Percentiles rank a stretch among this genome's conserved stretches.
These are phyloP conservation scores for Aspidiotus rigidus DNA, from an alignment of 2,888 invertebrate genomes.

Conservation along the genomic window DNA sequence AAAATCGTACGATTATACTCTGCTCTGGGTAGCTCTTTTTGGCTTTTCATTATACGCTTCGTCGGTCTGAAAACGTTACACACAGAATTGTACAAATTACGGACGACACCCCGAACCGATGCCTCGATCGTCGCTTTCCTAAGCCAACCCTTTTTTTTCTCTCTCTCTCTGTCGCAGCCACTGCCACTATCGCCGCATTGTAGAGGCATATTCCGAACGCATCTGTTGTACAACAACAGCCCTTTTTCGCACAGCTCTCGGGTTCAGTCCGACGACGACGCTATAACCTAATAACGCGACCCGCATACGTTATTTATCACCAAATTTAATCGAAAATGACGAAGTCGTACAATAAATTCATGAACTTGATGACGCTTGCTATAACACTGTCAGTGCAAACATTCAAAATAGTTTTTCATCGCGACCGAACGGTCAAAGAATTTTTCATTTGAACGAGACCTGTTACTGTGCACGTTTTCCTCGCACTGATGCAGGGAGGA, in stretches of 20 bases:
- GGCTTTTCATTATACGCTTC: slow-evolving; percentile 20
- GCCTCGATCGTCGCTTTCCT: slow-evolving; percentile 4
- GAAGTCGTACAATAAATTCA: slow-evolving; percentile 11
- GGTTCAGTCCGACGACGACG: background rate
- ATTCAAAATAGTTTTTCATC: background rate
- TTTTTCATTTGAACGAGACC: no score
- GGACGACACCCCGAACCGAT: slow-evolving; percentile 13
- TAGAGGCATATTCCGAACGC: slow-evolving; percentile 1
- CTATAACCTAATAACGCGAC: slow-evolving; percentile 14
- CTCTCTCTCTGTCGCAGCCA: slow-evolving; percentile 4
- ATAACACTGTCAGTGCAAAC: background rate
- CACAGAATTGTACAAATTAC: slow-evolving; percentile 13
- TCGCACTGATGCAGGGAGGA: no score
- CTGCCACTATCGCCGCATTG: background rate
- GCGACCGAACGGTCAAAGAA: background rate
- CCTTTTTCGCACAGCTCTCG: background rate
- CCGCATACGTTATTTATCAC: slow-evolving; percentile 13
- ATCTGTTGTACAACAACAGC: slow-evolving; percentile 6
- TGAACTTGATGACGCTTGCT: slow-evolving; percentile 9
- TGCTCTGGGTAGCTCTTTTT: slow-evolving; percentile 3
- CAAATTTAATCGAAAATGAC: slow-evolving; percentile 17
- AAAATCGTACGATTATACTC: background rate
- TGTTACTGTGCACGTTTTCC: no score
- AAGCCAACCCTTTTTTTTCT: slow-evolving; percentile 8
- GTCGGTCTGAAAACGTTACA: slow-evolving; percentile 15